Conservation (phyloP, 2,888 invertebrate genomes). For the Pheosia gnoma region DNA sequence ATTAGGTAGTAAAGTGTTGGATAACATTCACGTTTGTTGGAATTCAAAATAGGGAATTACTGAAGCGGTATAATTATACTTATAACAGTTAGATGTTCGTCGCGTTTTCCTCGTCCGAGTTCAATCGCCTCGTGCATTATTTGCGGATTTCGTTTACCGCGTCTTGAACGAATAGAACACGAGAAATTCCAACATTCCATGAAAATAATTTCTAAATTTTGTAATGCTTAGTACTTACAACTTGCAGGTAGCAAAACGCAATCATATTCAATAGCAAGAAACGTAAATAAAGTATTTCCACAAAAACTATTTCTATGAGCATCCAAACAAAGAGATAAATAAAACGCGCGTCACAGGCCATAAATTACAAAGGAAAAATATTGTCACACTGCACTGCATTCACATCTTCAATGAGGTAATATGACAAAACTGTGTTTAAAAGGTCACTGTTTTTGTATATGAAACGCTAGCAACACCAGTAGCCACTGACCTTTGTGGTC, state of each 20-base stretch:
- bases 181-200: background rate
- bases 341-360: conserved; percentile 3
- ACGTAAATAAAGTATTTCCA: background rate
- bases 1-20: no score
- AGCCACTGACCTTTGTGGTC: conserved; percentile 49
- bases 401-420: conserved; percentile 19
- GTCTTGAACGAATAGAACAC: background rate
- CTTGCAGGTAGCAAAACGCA: no score
- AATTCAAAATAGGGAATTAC: background rate
- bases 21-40: background rate
- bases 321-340: background rate
- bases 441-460: conserved; percentile 35
- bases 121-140: conserved; percentile 1
- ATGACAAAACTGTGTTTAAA: conserved; percentile 14
- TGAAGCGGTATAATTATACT: conserved; percentile 10
- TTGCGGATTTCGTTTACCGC: background rate
- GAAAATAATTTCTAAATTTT: no score
- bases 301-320: background rate
- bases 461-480: conserved; percentile 23
- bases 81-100: background rate
- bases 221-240: no score
- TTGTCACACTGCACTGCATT: conserved; percentile 5
- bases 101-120: conserved; percentile 2
- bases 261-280: no score
- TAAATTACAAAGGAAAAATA: conserved; percentile 7